phyloP scores from a whole-genome alignment of 2,797 vertebrate species.

The Mus spretus region DNA sequence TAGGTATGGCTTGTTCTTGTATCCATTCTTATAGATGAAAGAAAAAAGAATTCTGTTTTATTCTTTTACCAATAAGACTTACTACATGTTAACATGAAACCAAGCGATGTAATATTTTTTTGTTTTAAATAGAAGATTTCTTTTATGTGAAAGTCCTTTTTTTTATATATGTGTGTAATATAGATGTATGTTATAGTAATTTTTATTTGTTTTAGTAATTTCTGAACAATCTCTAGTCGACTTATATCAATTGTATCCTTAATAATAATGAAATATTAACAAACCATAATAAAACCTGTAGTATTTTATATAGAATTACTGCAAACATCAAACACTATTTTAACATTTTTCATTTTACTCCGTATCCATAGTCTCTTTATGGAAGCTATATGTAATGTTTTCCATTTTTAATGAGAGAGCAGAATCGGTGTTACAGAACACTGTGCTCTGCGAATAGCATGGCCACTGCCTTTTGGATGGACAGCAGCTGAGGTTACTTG shows the following conservation, averaged over 20 bases:
- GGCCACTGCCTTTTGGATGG: neutral
- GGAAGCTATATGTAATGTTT: neutral
- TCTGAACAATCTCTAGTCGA: neutral
- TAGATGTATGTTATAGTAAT: neutral
- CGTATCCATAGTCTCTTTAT: neutral
- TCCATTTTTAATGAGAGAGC: constrained; percentile 25
- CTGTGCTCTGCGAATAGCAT: neutral
- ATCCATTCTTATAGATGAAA: neutral
- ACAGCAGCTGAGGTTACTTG: neutral
- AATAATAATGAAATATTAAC: neutral
- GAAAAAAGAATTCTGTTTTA: constrained; percentile 6
- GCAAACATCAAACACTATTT: neutral
- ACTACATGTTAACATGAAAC: constrained; percentile 6
- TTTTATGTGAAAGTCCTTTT: neutral
- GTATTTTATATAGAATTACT: neutral
- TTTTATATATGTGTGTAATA: neutral
- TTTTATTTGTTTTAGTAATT: neutral
- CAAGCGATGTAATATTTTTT: neutral
- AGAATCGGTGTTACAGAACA: neutral
- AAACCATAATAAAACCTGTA: neutral
- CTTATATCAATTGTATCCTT: neutral
- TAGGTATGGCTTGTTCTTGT: neutral
- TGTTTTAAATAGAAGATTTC: constrained; percentile 17
- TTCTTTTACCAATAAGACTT: constrained; percentile 9
- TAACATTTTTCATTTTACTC: constrained; percentile 4